Evolutionary conservation across 2,797 vertebrate species (phyloP).

Genomic region (Natrix natrix): DNA sequence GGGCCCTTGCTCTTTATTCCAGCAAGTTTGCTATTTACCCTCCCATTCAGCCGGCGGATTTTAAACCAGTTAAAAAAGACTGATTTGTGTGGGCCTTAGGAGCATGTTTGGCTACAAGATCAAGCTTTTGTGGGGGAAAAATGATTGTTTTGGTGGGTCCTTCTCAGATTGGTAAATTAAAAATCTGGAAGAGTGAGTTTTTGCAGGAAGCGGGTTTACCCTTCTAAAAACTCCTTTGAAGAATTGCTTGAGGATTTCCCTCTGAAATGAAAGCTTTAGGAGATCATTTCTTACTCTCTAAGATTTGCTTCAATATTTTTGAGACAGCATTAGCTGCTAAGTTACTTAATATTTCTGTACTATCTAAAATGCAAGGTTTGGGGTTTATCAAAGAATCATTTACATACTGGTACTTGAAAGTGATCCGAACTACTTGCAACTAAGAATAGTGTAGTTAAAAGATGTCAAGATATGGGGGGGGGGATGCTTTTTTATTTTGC

Average conservation of each 20-base stretch:
- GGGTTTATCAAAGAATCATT: background rate
- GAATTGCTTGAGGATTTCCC: background rate
- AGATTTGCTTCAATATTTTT: background rate
- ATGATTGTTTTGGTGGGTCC: background rate
- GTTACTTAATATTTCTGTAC: background rate
- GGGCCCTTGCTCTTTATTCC: constrained; percentile 69
- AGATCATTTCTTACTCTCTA: background rate
- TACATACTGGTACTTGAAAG: background rate
- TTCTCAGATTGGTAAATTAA: background rate
- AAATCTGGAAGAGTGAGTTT: background rate
- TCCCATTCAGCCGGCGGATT: fast-evolving
- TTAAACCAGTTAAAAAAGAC: background rate
- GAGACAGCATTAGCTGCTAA: background rate
- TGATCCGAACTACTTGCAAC: background rate
- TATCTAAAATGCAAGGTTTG: background rate
- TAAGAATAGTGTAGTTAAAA: background rate
- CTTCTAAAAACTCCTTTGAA: background rate
- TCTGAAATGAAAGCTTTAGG: background rate
- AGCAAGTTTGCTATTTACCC: constrained; percentile 9
- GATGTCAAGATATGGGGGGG: background rate
- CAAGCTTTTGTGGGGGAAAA: background rate
- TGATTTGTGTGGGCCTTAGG: background rate
- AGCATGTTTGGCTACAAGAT: background rate
- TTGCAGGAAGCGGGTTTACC: background rate
- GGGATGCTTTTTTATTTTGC: background rate